Evolutionary conservation across 2,797 vertebrate genomes (phyloP).

Genomic region (Propithecus deckenii): DNA sequence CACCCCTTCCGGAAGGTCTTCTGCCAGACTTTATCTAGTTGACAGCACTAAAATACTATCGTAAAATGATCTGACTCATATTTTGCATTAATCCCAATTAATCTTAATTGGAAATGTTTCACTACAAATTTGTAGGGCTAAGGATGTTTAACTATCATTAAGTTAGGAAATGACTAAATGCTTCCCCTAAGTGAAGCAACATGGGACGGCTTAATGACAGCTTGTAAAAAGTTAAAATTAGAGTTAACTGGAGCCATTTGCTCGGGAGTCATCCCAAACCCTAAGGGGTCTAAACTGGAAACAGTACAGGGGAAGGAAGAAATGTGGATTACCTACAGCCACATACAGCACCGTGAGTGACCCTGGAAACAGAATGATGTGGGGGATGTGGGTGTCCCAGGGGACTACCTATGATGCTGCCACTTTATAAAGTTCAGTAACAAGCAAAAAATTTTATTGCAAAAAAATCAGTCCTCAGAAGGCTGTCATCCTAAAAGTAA

Average conservation of each 20-base stretch:
- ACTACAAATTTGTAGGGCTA: slow-evolving; percentile 47
- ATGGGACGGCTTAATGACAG: slow-evolving; percentile 51
- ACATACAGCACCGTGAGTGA: background rate
- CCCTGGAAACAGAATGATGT: accelerated
- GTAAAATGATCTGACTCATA: background rate
- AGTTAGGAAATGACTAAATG: slow-evolving; percentile 64
- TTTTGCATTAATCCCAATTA: background rate
- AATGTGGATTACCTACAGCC: background rate
- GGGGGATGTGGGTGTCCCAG: accelerated
- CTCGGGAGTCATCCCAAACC: slow-evolving; percentile 36
- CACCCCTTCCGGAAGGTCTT: no score
- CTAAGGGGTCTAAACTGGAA: slow-evolving; percentile 9
- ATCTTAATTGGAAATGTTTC: slow-evolving; percentile 49
- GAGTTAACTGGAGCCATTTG: background rate
- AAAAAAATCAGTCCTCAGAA: no score
- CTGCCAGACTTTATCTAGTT: background rate
- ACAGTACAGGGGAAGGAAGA: background rate
- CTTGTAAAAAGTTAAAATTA: slow-evolving; percentile 67
- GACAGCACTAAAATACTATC: background rate
- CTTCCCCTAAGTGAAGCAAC: slow-evolving; percentile 59
- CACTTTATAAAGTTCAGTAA: background rate
- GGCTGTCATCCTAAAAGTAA: no score
- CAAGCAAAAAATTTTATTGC: background rate
- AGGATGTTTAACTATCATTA: slow-evolving; percentile 56
- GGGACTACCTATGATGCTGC: background rate